These are phyloP conservation scores for Xiphias gladius DNA, from an alignment of 2,113 vertebrate genomes.

Conservation along the genomic window DNA sequence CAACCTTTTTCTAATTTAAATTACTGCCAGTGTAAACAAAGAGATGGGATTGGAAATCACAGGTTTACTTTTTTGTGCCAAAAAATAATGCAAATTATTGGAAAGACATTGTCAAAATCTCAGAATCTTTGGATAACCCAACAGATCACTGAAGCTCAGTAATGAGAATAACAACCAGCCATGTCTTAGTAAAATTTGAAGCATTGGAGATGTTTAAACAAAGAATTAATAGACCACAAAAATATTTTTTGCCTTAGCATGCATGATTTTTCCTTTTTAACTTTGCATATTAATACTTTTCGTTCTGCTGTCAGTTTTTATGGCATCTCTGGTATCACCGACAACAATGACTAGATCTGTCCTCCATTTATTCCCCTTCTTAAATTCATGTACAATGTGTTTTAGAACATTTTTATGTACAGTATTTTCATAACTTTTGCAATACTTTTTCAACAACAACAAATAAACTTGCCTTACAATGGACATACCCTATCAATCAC, in stretches of 20 bases:
- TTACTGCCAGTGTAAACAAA: constrained; percentile 44
- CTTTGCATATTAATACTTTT: constrained; percentile 47
- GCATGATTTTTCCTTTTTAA: constrained; percentile 44
- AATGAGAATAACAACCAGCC: constrained; percentile 46
- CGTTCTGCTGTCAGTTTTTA: constrained; percentile 7
- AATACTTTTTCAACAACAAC: background rate
- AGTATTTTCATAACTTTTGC: background rate
- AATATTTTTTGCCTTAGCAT: constrained; percentile 33
- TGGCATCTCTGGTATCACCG: background rate
- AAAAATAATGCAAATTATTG: constrained; percentile 41
- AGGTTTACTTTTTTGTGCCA: constrained; percentile 15
- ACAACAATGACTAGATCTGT: background rate
- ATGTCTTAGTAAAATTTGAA: constrained; percentile 42
- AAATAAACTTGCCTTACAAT: no score
- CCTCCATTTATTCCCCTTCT: background rate
- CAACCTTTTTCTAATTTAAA: constrained; percentile 45
- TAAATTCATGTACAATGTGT: background rate
- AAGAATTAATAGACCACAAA: constrained; percentile 57
- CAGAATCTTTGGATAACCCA: constrained; percentile 30
- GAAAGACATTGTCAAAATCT: constrained; percentile 31
- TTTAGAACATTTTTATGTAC: background rate
- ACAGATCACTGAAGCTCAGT: constrained; percentile 46
- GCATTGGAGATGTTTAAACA: constrained; percentile 40
- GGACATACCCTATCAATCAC: background rate
- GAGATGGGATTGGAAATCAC: constrained; percentile 40